Percentiles rank a stretch among this genome's conserved stretches.
Conservation (phyloP, 1,140 invertebrate genomes). For the Brachionus calyciflorus region DNA sequence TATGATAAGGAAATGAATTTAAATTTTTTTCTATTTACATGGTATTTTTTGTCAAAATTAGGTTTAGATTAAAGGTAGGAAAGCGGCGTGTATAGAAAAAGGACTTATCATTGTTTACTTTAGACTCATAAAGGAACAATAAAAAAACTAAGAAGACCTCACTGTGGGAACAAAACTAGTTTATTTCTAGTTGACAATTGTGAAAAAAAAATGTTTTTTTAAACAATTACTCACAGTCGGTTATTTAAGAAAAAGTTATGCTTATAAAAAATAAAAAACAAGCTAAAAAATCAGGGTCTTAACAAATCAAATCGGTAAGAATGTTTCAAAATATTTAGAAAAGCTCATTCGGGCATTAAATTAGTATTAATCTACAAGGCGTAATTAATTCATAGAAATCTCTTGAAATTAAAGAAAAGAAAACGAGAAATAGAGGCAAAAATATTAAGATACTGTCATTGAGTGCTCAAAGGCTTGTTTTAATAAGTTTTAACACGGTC, state of each 20-base stretch:
- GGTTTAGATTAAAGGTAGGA: too few species aligned
- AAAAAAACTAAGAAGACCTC: too few species aligned
- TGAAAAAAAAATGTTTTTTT: constrained; percentile 9
- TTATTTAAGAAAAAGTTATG: too few species aligned
- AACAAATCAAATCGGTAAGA: background rate
- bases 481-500: constrained; percentile 21
- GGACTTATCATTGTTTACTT: constrained; percentile 30
- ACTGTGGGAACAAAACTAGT: background rate
- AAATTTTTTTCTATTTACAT: constrained; percentile 24
- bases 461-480: constrained; percentile 15
- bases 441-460: too few species aligned
- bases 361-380: background rate
- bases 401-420: constrained; percentile 17
- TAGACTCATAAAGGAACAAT: too few species aligned
- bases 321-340: constrained; percentile 34
- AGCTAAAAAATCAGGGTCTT: too few species aligned
- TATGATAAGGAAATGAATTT: constrained; percentile 33
- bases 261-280: too few species aligned
- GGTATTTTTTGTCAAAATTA: background rate
- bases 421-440: constrained; percentile 7
- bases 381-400: background rate
- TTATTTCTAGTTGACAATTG: too few species aligned
- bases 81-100: background rate
- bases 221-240: constrained; percentile 27
- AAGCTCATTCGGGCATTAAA: background rate